phyloP scores from a whole-genome alignment of 2,888 invertebrate species.

The Phengaris alcon region DNA sequence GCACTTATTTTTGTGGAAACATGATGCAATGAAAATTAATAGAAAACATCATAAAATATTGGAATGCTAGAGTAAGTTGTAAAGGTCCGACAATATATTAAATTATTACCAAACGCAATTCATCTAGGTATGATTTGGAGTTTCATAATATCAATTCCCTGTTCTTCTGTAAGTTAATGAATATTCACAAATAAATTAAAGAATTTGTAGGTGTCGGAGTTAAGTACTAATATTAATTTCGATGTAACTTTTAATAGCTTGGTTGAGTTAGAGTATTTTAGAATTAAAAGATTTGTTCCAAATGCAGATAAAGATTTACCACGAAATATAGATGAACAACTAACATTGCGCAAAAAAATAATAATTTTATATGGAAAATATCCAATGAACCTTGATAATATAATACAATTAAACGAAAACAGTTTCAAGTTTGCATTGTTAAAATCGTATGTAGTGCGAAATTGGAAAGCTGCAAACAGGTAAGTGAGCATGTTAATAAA shows the following conservation, averaged over 20 bases:
- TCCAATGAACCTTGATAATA: neutral
- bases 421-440: conserved; percentile 26
- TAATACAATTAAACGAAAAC: conserved; percentile 20
- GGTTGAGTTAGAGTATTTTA: neutral
- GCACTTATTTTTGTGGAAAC: too few relatives aligned
- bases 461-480: conserved; percentile 50
- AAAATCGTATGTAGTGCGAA: conserved; percentile 44
- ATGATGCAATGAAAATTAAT: too few relatives aligned
- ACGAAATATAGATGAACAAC: neutral
- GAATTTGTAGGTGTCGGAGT: neutral
- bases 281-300: neutral
- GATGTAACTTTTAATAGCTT: neutral
- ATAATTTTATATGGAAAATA: neutral
- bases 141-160: conserved; percentile 17
- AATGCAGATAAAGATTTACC: neutral
- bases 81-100: neutral
- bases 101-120: neutral
- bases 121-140: neutral
- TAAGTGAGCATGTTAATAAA: conserved; percentile 58
- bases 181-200: neutral
- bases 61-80: neutral
- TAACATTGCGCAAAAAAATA: neutral
- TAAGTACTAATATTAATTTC: neutral
- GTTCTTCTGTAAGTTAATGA: conserved; percentile 29
- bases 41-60: too few relatives aligned